phyloP scores from a whole-genome alignment of 2,113 vertebrate genomes.

The Pomatorhinus ruficollis region DNA sequence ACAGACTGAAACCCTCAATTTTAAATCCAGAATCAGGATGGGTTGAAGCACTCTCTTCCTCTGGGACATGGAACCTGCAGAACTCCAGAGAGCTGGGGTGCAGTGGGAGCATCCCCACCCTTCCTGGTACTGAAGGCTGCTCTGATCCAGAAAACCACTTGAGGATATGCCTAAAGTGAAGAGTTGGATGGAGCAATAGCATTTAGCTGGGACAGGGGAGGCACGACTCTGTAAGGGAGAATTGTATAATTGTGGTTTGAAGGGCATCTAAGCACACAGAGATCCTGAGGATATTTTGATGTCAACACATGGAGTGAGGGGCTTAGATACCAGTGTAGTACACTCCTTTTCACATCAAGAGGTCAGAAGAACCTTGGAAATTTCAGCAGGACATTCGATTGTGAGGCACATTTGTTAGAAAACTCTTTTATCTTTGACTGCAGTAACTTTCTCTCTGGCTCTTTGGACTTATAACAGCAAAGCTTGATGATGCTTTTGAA shows the following conservation, averaged over 20 bases:
- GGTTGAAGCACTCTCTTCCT: not conserved
- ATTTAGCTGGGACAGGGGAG: not conserved
- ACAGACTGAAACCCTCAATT: not conserved
- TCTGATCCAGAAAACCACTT: not conserved
- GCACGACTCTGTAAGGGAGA: accelerated
- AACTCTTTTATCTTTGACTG: not conserved
- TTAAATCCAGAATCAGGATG: not conserved
- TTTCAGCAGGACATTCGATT: not conserved
- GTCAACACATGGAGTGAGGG: accelerated
- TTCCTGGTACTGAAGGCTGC: not conserved
- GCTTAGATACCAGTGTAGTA: not conserved
- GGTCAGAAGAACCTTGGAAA: not conserved
- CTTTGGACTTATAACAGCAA: not conserved
- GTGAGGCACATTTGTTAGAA: not conserved
- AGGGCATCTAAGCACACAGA: not conserved
- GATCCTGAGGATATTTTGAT: not conserved
- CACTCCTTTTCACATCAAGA: not conserved
- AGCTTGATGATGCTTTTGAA: not conserved
- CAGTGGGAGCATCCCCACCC: not conserved
- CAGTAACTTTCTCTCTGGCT: not conserved
- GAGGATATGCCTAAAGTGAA: not conserved
- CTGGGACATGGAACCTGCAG: not conserved
- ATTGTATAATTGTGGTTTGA: not conserved
- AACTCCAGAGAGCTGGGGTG: not conserved
- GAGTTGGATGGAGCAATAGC: not conserved